Evolutionary conservation across 35 echinoderm and acorn worm species (phyloP).

Genomic region (Apostichopus parvimensis): DNA sequence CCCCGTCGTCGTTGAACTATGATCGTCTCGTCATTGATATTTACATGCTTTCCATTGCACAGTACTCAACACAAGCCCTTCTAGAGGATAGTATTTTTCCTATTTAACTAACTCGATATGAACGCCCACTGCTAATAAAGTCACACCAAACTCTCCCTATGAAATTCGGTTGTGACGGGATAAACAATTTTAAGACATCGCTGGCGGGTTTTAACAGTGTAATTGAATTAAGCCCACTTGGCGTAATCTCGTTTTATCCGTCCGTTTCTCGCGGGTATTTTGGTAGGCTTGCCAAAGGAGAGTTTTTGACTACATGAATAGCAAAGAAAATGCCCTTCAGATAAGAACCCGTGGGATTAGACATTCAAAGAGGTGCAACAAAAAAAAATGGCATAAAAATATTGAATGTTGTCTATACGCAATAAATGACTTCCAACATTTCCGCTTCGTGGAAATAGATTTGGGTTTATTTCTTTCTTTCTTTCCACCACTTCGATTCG

Average conservation of each 20-base stretch:
- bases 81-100: slow-evolving; percentile 4
- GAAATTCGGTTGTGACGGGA: slow-evolving; percentile 11
- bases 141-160: neutral
- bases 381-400: slow-evolving; percentile 49
- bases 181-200: slow-evolving; percentile 55
- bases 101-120: neutral
- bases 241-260: slow-evolving; percentile 56
- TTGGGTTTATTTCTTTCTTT: neutral
- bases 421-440: slow-evolving; percentile 42
- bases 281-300: slow-evolving; percentile 35
- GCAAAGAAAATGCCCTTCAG: slow-evolving; percentile 48
- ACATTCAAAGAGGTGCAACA: neutral
- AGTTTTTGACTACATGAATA: slow-evolving; percentile 16
- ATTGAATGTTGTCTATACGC: slow-evolving; percentile 41
- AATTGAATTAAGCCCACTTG: slow-evolving; percentile 59
- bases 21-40: neutral
- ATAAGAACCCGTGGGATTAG: slow-evolving; percentile 9
- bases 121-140: slow-evolving; percentile 36
- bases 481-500: neutral
- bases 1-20: no score
- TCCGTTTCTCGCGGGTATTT: slow-evolving; percentile 49
- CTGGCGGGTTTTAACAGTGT: slow-evolving; percentile 26
- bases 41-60: neutral
- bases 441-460: slow-evolving; percentile 28
- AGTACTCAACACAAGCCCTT: neutral